phyloP scores from a whole-genome alignment of 2,888 invertebrate genomes.

The Leptopilina myrica region DNA sequence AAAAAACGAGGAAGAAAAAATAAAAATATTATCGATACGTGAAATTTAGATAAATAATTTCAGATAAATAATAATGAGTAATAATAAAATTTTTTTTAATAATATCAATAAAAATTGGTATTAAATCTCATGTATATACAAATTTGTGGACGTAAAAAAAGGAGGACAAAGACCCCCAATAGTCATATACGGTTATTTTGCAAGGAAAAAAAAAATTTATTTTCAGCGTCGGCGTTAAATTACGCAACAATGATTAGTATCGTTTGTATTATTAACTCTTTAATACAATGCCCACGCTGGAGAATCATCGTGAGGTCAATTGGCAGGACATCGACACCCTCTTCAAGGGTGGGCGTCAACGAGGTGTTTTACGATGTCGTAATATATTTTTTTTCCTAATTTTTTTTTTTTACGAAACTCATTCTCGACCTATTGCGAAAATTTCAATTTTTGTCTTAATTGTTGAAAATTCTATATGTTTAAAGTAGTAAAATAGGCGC shows the following conservation, averaged over 20 bases:
- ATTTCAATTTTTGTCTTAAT: constrained; percentile 20
- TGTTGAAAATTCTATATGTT: background rate
- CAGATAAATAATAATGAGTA: no score
- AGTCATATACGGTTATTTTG: background rate
- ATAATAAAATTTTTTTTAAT: no score
- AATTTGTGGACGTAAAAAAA: background rate
- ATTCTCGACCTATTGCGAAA: constrained; percentile 10
- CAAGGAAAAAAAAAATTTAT: constrained; percentile 1
- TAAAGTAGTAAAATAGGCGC: background rate
- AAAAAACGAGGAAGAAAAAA: no score
- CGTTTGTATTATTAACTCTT: constrained; percentile 7
- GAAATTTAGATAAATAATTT: no score
- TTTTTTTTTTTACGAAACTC: background rate
- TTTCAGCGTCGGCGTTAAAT: constrained; percentile 27
- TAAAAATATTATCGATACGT: no score
- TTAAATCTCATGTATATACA: no score
- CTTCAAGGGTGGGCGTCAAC: constrained; percentile 33
- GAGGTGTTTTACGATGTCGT: background rate
- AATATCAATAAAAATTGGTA: no score
- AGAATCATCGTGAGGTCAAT: constrained; percentile 18
- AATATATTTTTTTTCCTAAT: background rate
- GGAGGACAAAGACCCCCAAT: background rate
- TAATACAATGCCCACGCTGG: constrained; percentile 24
- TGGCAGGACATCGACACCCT: constrained; percentile 21
- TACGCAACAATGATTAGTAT: constrained; percentile 25